A percentile compares a stretch with the other conserved stretches of the same genome.
These are phyloP conservation scores for Bubo bubo DNA, from an alignment of 2,113 vertebrate species.

Conservation along the genomic window DNA sequence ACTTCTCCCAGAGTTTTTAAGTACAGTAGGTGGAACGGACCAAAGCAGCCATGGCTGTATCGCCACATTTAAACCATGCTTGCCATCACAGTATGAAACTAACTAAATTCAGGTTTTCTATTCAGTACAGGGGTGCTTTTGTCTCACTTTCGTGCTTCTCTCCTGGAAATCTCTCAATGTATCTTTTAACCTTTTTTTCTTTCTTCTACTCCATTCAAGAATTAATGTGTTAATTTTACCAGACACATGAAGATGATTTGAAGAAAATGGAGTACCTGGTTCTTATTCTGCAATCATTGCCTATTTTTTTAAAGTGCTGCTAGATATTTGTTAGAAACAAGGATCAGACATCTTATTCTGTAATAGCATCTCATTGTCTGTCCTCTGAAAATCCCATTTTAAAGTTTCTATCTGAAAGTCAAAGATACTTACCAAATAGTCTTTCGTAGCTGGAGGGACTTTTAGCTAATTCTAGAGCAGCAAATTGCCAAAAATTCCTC, in stretches of 20 bases:
- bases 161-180: not conserved
- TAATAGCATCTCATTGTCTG: not conserved
- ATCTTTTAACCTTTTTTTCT: not conserved
- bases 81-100: not conserved
- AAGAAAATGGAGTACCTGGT: not conserved
- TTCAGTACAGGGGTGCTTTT: not conserved
- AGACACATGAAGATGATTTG: not conserved
- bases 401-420: not conserved
- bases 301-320: not conserved
- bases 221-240: not conserved
- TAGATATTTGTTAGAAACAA: not conserved
- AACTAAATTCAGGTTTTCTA: not conserved
- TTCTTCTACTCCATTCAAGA: not conserved
- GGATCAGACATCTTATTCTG: not conserved
- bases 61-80: not conserved
- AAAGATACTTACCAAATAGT: not conserved
- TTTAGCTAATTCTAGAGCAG: not conserved
- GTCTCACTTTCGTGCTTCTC: not conserved
- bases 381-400: not conserved
- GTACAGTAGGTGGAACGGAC: not conserved
- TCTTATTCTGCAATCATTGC: not conserved
- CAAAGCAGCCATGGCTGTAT: not conserved
- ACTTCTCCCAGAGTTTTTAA: not conserved
- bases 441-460: not conserved
- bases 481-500: not conserved